Evolutionary conservation across 53 echinoderm and acorn worm species (phyloP).

Genomic region (Hippasteria phrygiana): DNA sequence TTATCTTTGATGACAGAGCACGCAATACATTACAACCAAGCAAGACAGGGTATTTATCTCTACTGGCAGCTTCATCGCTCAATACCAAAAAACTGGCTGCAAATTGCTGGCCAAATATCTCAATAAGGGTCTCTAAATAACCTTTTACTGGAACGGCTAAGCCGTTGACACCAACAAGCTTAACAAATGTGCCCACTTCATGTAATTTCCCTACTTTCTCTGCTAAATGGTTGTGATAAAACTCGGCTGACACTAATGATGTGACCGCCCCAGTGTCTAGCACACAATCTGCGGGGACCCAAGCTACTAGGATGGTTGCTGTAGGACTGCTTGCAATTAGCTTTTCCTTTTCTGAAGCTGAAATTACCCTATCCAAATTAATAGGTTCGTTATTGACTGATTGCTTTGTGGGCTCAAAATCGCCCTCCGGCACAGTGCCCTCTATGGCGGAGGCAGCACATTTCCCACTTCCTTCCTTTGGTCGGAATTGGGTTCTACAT

Average conservation of each 20-base stretch:
- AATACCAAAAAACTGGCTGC: conserved; percentile 28
- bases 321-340: conserved; percentile 55
- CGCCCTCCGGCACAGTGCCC: conserved; percentile 17
- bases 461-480: not conserved
- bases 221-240: conserved; percentile 41
- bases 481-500: not conserved
- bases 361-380: conserved; percentile 24
- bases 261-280: conserved; percentile 71
- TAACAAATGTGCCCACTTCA: conserved; percentile 54
- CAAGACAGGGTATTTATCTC: conserved; percentile 1
- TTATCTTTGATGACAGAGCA: not conserved
- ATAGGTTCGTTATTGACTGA: not conserved
- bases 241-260: conserved; percentile 53
- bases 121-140: conserved; percentile 46
- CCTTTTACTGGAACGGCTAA: conserved; percentile 42
- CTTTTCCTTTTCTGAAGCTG: not conserved
- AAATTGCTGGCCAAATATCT: conserved; percentile 34
- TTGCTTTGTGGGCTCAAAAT: conserved; percentile 9
- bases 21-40: conserved; percentile 52
- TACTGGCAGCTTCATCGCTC: not conserved
- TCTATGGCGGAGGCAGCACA: conserved; percentile 18
- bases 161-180: conserved; percentile 44
- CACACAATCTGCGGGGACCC: conserved; percentile 31
- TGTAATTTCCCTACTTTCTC: not conserved
- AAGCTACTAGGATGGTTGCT: conserved; percentile 40